phyloP scores from a whole-genome alignment of 1,140 invertebrate genomes.

The Dreissena polymorpha region DNA sequence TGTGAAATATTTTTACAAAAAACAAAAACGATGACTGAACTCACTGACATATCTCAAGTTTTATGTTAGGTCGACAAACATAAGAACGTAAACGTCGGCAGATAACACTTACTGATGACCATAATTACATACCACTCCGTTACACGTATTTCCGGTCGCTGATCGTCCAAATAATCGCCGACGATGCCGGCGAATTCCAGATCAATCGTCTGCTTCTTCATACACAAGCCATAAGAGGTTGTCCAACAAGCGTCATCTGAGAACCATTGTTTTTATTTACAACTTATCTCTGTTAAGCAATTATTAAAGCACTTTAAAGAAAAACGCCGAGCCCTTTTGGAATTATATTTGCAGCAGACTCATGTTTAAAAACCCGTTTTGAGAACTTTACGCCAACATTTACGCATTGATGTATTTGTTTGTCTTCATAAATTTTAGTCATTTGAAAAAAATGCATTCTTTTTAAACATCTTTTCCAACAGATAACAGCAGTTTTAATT shows the following conservation, averaged over 20 bases:
- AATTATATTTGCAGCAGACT: neutral
- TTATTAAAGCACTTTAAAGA: neutral
- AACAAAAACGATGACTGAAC: no score
- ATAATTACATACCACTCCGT: conserved; percentile 25
- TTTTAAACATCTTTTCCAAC: no score
- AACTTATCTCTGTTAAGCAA: neutral
- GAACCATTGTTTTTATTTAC: neutral
- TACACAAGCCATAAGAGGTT: conserved; percentile 29
- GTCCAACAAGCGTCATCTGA: conserved; percentile 28
- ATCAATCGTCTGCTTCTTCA: conserved; percentile 37
- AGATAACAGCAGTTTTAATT: no score
- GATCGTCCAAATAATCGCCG: conserved; percentile 18
- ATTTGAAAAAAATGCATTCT: no score
- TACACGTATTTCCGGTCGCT: conserved; percentile 20
- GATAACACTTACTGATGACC: no score
- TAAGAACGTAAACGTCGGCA: no score
- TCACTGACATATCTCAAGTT: no score
- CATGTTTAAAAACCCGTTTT: neutral
- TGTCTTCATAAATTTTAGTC: neutral
- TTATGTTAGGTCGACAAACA: no score
- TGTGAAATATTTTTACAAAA: no score
- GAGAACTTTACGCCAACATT: neutral
- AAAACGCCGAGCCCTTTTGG: neutral
- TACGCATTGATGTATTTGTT: neutral
- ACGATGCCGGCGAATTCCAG: conserved; percentile 12